Evolutionary conservation across 2,888 invertebrate genomes (phyloP), one percentile per base, ranked within the genome.

Genomic region (Mesorhabditis spiculigera): DNA sequence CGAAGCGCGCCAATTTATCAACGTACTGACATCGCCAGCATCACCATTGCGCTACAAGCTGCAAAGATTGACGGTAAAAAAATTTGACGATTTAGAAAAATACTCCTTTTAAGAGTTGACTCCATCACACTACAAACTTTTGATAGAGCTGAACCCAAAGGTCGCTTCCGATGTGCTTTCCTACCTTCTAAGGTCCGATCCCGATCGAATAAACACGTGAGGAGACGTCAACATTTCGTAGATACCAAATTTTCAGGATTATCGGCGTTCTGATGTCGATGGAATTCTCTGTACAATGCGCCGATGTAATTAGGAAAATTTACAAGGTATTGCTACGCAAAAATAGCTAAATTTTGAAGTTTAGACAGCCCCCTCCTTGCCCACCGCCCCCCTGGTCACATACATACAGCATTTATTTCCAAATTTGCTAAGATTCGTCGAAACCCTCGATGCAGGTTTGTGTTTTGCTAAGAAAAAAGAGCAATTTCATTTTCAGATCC

Each of bases 241-340:
- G 3, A 28, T 3, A 28, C 28, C 28, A 28, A 28, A 1, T 28
- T 50, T 50, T 50, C n/a, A 50, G 58, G 58, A 50, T 50, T 50
- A 50, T 50, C n/a, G 58, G 58, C n/a, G 58, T 50, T 50, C 58
- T 50, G n/a, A 50, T 50, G 58, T 13, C 58, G 58, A 50, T 50
- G 58, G 58, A 50, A 13, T 50, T 50, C 58, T 50, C 58, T 10
- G 58, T 50, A 13, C 58, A 50, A 50, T 50, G 58, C n/a, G 58
- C 58, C 8, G 58, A 50, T 50, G 10, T 50, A n/a, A 50, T 50
- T 50, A 50, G 58, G 58, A 50, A 50, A n/a, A n/a, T 50, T 50
- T 50, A 50, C 58, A 50, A 50, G 58, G 58, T 50, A 50, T 50
- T 50, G 8, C n/a, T 50, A 13, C 10, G 8, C 58, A 50, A 50